Base-by-base conservation (phyloP, 2,888 invertebrate genomes). In the Rapana venosa region DNA sequence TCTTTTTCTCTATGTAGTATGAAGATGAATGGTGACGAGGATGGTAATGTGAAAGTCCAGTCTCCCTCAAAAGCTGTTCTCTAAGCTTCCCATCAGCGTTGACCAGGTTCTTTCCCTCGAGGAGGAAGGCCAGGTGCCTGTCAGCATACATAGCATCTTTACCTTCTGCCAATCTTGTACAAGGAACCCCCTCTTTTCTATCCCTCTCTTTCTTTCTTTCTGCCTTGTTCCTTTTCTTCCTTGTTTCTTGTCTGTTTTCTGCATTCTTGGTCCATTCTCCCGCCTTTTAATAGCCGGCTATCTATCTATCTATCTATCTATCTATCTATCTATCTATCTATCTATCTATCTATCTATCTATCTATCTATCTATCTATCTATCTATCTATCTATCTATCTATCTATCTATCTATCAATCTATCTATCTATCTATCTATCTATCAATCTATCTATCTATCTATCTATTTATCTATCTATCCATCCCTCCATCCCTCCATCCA, bases 261-360 rank as follows among this genome's bases (percentile, higher is more conserved):
- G 26, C 35, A 15, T 22, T 81, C 32, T 32, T 8, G 13, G 6
- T 74, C 58, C 15, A 58, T 58, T 58, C 11, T 58, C 15, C 8
- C 11, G 15, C 11, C 58, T 15, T 58, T 15, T 58, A 58, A 15
- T 15, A 15, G 58, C 58, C 8, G 58, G 58, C 79, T 79, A 79
- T 79, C 79, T 79, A 79, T 79, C 79, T 79, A 79, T 79, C 79
- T 79, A 79, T 79, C 79, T 79, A 79, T 79, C 79, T 79, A 79
- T 79, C 79, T 79, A 79, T 79, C 79, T 79, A 79, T 79, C 79
- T 79, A 79, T 79, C 79, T 79, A 79, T 79, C 79, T 79, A 79
- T 79, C 79, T 79, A 79, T 79, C 79, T 79, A 79, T 79, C 79
- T 79, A 58, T 58, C 58, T 58, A 58, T 58, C 58, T 58, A 58